A percentile compares a stretch with the other conserved stretches of the same genome.
Conservation (phyloP, 2,113 vertebrate species). For the Prionailurus viverrinus region DNA sequence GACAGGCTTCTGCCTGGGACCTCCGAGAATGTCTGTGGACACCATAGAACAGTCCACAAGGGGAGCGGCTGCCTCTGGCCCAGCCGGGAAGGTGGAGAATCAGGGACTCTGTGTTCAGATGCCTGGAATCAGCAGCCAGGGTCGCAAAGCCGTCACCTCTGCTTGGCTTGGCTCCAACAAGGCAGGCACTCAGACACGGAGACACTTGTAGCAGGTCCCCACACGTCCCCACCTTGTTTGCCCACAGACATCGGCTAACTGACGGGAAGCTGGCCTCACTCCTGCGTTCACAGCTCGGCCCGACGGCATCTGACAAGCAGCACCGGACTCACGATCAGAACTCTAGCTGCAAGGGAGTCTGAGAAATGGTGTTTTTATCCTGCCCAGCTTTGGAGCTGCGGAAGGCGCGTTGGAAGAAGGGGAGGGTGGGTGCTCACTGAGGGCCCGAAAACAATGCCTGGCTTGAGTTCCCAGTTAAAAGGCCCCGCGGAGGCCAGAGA, state of each 20-base stretch:
- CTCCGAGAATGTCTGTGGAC: background rate
- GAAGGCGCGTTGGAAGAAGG: background rate
- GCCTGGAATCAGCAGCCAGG: background rate
- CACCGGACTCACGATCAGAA: background rate
- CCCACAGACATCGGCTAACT: background rate
- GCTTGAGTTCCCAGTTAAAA: background rate
- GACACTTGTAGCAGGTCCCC: background rate
- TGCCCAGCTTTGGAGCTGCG: background rate
- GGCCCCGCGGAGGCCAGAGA: background rate
- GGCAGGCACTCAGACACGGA: background rate
- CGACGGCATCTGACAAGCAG: background rate
- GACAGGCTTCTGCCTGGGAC: background rate
- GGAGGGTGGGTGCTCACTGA: background rate
- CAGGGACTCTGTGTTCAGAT: background rate
- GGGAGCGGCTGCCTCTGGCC: background rate
- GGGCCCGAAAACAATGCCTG: background rate
- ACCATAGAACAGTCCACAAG: background rate
- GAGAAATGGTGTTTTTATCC: background rate
- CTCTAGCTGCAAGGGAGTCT: slow-evolving; percentile 65
- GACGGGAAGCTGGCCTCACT: background rate
- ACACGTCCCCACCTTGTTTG: background rate
- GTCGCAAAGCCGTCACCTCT: background rate
- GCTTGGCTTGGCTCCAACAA: background rate
- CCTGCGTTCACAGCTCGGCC: background rate
- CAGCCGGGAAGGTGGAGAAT: background rate